A percentile compares a stretch with the other conserved stretches of the same genome.
These are phyloP conservation scores for Harlomillsia oculata DNA, from an alignment of 1,140 invertebrate genomes.

Conservation along the genomic window DNA sequence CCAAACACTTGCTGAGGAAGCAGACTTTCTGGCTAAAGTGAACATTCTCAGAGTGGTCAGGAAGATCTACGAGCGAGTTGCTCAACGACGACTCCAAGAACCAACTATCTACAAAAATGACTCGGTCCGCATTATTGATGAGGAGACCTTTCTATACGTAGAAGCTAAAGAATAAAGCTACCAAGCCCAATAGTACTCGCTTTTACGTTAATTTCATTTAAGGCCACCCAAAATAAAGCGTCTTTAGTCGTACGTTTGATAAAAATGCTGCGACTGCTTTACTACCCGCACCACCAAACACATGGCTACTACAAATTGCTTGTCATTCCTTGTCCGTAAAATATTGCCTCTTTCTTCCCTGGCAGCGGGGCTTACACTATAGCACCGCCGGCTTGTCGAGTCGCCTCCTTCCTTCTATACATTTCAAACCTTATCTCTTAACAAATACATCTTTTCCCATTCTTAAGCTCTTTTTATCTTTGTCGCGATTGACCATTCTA, in stretches of 20 bases:
- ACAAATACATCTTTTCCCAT: too few species aligned
- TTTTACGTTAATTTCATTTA: conserved; percentile 27
- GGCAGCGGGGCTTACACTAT: too few species aligned
- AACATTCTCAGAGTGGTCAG: conserved; percentile 7
- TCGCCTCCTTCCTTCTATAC: too few species aligned
- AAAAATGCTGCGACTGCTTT: conserved; percentile 25
- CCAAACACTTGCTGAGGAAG: conserved; percentile 12
- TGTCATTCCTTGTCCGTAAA: conserved; percentile 8
- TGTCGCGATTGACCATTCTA: too few species aligned
- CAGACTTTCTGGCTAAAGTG: conserved; percentile 8
- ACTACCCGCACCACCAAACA: conserved; percentile 13
- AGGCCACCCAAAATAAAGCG: conserved; percentile 4
- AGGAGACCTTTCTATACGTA: conserved; percentile 14
- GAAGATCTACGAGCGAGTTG: conserved; percentile 14
- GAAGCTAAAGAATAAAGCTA: too few species aligned
- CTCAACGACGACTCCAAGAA: conserved; percentile 1
- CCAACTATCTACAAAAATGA: conserved; percentile 23
- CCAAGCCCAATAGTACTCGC: too few species aligned
- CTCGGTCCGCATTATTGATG: conserved; percentile 17
- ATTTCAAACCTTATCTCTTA: too few species aligned
- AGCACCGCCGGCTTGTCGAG: too few species aligned
- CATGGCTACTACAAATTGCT: conserved; percentile 7
- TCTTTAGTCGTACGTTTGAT: conserved; percentile 1
- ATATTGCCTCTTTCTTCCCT: too few species aligned
- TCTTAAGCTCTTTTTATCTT: too few species aligned